Evolutionary conservation across 2,888 invertebrate species (phyloP), one percentile per base, ranked within the genome.

Genomic region (Standfussiana lucernea): DNA sequence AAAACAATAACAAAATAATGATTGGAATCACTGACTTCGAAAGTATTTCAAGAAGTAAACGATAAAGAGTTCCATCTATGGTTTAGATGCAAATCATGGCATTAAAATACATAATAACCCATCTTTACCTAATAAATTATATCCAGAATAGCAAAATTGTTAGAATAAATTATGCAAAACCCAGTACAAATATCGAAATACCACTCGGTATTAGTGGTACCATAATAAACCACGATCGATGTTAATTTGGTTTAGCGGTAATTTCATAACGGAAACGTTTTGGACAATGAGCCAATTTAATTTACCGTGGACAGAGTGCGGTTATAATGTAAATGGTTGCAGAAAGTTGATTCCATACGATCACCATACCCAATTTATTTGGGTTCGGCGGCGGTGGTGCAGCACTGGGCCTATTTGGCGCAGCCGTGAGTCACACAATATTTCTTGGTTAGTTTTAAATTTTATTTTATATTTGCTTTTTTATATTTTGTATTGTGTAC

Each of bases 231-330:
- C 85, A 81, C 79, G 79, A 84, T 84, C 80, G 70, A 84, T 79
- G 86, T 82, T 85, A 85, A 89, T 88, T 87, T 68, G 75, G 78
- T 83, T 83, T 79, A 77, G 82, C 70, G 79, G 73, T 84, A 83
- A 81, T 84, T 80, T 86, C 78, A 79, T 79, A 77, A 71, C 72
- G 84, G 70, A 82, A 84, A 80, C 82, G 72, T 69, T 79, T 75
- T 75, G 78, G 62, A 77, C 74, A 74, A 77, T 80, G 79, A 75
- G 72, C 73, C 40, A 75, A 82, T 81, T 79, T 69, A 82, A 86
- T 82, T 80, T 73, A 65, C 50, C 35, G 61, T 45, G 67, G 42
- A 75, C 53, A 56, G 21, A 59, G 42, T 40, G 37, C 21, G 56
- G 72, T 62, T 37, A 75, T 21, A 75, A 45, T 45, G 28, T 24